Evolutionary conservation across 2,797 vertebrate species (phyloP).

Genomic region (Luscinia luscinia): DNA sequence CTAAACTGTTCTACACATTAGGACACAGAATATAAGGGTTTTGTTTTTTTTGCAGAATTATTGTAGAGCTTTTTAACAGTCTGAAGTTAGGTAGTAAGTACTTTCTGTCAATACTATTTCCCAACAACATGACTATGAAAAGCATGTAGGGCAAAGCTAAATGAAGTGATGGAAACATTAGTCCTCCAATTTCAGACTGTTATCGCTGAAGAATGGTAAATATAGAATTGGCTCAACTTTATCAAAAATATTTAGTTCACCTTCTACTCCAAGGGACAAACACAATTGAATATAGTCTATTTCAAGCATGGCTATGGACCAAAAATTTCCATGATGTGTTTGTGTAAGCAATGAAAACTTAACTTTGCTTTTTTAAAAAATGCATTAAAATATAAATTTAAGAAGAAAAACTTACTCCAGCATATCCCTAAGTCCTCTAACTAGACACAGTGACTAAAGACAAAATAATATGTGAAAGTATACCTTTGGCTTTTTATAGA

Average conservation of each 20-base stretch:
- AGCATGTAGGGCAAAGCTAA: neutral
- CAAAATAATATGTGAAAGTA: neutral
- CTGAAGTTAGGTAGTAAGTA: neutral
- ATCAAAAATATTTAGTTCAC: neutral
- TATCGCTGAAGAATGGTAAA: neutral
- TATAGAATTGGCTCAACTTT: neutral
- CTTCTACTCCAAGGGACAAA: neutral
- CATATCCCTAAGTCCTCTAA: neutral
- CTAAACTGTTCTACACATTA: neutral
- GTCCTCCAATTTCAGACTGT: neutral
- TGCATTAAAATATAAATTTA: neutral
- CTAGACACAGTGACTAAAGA: neutral
- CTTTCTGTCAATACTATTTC: neutral
- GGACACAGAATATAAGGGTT: neutral
- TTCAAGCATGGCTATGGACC: neutral
- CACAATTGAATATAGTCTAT: neutral
- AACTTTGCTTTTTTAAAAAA: neutral
- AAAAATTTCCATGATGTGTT: neutral
- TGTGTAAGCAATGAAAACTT: neutral
- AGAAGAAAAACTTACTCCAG: neutral
- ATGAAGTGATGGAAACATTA: neutral
- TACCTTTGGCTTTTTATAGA: conserved; percentile 99
- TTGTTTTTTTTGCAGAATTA: neutral
- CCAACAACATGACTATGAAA: neutral
- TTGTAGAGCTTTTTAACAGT: neutral